Base-by-base conservation (phyloP, 2,113 vertebrate species). In the Orthonyx spaldingii region DNA sequence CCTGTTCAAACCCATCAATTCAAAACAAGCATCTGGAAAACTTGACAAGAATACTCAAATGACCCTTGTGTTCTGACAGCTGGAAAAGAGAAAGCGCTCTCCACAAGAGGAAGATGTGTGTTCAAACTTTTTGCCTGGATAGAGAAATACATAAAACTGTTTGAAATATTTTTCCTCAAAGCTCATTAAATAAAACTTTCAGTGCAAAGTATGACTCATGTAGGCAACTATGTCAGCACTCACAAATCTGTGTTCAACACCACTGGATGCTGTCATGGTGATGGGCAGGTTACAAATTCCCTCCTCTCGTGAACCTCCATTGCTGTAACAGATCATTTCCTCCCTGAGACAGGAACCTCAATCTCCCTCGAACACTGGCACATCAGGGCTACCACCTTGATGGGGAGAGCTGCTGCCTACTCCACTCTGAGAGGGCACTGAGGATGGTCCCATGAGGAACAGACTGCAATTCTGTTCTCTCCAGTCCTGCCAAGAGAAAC, bases 1-100 rank as follows among this genome's bases (percentile, higher is more conserved):
- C 63, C 87, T 91, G 76, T 86, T 97, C 91, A 95, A 96, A 95
- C 55, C 79, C 86, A 97, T 97, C 96, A 97, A 91, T 97, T 97
- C 91, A 93, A 97, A 97, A 96, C 70, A 95, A 97, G 89, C 84
- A 97, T 97, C 97, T 97, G 95, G 85, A 97, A 97, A 97, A 93
- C 60, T 93, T 97, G 94, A 87, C 94, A 97, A 94, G 94, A 96
- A 96, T 87, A 93, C 69, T 97, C 91, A 89, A 92, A 94, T 89
- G 91, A 95, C 81, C 75, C 92, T 91, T 64, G 30, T 88, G 75
- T 82, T 96, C 80, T 69, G 93, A 93, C 87, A 94, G 46, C 89
- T 96, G 83, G 37, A 90, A 90, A 94, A 97, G 92, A 94, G 90
- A 89, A 95, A 94, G n/a, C 7, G 5, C 41, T 86, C 61, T 84